Percentiles rank a stretch among this genome's conserved stretches.
Conservation (phyloP, 2,888 invertebrate genomes). For the Tenthredo distinguenda region DNA sequence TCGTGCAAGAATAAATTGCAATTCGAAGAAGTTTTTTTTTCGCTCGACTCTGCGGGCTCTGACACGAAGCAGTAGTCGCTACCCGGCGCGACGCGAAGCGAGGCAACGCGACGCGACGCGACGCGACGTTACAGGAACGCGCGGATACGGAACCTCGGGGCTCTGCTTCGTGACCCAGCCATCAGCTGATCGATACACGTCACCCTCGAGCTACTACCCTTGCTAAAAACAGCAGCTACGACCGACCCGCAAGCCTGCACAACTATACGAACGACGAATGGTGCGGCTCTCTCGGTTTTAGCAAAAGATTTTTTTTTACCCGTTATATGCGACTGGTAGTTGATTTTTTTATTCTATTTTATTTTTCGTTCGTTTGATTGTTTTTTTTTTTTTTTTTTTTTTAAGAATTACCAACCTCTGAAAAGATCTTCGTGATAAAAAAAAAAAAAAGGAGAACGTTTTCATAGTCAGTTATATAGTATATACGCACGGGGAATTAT, state of each 20-base stretch:
- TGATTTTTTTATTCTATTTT: background rate
- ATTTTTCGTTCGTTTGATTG: background rate
- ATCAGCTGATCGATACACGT: constrained; percentile 73
- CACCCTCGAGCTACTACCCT: constrained; percentile 63
- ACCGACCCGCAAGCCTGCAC: constrained; percentile 32
- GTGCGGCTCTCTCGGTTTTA: background rate
- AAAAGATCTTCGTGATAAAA: no score
- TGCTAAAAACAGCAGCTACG: constrained; percentile 66
- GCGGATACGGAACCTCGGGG: constrained; percentile 54
- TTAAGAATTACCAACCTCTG: background rate
- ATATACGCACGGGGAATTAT: background rate
- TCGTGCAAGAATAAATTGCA: constrained; percentile 32
- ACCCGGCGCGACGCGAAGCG: background rate
- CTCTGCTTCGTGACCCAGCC: constrained; percentile 69
- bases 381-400: background rate
- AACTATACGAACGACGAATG: constrained; percentile 18
- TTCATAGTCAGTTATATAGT: background rate
- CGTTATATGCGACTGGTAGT: background rate
- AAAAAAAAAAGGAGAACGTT: background rate
- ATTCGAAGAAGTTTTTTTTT: constrained; percentile 10
- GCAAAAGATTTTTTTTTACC: background rate
- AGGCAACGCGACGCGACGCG: background rate
- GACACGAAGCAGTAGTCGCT: constrained; percentile 9
- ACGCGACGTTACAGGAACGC: constrained; percentile 46
- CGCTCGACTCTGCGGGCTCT: background rate